A percentile compares a stretch with the other conserved stretches of the same genome.
Conservation (phyloP, 2,888 invertebrate species). For the Agriopis marginaria region DNA sequence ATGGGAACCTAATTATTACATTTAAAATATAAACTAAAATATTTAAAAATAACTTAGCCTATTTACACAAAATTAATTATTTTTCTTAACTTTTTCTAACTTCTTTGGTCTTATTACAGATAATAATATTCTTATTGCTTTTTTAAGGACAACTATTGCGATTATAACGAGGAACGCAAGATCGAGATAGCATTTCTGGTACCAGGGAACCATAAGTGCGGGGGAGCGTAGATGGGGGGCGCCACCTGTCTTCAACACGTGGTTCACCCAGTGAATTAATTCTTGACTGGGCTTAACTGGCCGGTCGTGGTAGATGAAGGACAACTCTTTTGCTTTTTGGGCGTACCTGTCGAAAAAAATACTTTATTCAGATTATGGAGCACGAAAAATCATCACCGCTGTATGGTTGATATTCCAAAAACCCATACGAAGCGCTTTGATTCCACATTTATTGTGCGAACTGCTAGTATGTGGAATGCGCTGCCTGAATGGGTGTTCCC, state of each 20-base stretch:
- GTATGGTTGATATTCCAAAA: no score
- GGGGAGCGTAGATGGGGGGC: constrained; percentile 61
- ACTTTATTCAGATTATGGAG: not conserved
- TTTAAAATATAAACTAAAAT: no score
- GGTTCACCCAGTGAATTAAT: constrained; percentile 60
- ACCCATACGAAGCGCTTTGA: no score
- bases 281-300: constrained; percentile 53
- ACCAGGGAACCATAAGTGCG: constrained; percentile 56
- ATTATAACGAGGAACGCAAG: constrained; percentile 30
- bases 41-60: no score
- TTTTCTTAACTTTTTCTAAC: constrained; percentile 1
- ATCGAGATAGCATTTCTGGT: constrained; percentile 63
- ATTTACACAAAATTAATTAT: constrained; percentile 4
- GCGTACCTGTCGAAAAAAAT: constrained; percentile 49
- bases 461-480: no score
- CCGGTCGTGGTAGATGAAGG: constrained; percentile 59
- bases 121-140: constrained; percentile 9
- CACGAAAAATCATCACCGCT: no score
- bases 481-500: no score
- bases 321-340: constrained; percentile 53
- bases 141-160: constrained; percentile 26
- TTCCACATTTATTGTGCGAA: no score
- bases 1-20: no score
- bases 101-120: constrained; percentile 9
- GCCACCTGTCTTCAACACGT: constrained; percentile 58